Conservation (phyloP, 2,113 vertebrate species). For the Ramphastos sulfuratus region DNA sequence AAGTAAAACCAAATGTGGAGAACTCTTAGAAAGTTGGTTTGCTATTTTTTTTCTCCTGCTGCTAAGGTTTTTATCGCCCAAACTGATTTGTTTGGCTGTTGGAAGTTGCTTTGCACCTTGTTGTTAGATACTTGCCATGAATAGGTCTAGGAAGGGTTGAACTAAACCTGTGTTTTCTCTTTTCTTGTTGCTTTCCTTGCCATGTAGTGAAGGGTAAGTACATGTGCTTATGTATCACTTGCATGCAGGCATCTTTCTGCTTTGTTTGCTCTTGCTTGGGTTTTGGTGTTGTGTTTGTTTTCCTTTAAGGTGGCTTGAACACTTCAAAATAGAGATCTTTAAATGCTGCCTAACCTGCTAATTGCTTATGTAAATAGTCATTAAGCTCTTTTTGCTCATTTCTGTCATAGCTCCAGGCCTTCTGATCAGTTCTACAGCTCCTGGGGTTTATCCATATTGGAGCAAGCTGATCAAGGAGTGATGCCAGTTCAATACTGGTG, state of each 20-base stretch:
- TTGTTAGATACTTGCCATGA: not conserved
- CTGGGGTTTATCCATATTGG: not conserved
- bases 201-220: slow-evolving; percentile 83
- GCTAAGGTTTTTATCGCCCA: not conserved
- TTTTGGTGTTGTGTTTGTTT: too few relatives aligned
- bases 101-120: not conserved
- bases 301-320: not conserved
- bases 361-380: not conserved
- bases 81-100: not conserved
- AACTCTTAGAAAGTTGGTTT: too few relatives aligned
- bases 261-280: not conserved
- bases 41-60: not conserved
- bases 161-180: slow-evolving; percentile 61
- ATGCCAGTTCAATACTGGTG: not conserved
- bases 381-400: not conserved
- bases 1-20: not conserved
- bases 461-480: not conserved
- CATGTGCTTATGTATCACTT: not conserved
- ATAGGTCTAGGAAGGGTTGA: slow-evolving; percentile 19
- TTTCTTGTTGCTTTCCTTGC: slow-evolving; percentile 72
- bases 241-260: slow-evolving; percentile 15
- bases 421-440: not conserved
- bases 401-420: not conserved
- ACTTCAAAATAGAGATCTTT: not conserved
- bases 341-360: not conserved